Conservation (phyloP, 2,797 vertebrate genomes). For the Platyrinchus mystaceus region DNA sequence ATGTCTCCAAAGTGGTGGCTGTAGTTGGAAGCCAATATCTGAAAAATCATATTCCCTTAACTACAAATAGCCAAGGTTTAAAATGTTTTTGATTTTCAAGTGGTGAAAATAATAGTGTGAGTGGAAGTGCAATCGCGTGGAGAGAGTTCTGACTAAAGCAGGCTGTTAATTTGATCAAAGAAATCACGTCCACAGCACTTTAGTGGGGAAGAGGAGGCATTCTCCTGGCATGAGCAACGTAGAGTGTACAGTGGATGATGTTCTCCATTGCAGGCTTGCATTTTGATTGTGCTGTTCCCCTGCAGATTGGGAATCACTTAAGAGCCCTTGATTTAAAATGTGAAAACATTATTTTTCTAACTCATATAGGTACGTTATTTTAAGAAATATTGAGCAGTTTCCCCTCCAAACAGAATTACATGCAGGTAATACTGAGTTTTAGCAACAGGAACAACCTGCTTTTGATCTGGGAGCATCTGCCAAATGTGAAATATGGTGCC, state of each 20-base stretch:
- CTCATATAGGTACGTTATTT: background rate
- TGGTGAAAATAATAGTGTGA: background rate
- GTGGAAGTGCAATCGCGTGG: accelerated
- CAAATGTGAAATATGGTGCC: background rate
- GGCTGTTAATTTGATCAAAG: background rate
- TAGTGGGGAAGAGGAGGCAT: background rate
- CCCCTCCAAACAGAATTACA: background rate
- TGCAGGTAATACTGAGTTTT: background rate
- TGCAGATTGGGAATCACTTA: background rate
- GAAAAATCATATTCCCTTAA: background rate
- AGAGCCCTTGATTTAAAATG: background rate
- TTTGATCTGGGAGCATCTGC: background rate
- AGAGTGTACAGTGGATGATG: background rate
- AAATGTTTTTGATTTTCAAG: background rate
- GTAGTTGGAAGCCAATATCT: background rate
- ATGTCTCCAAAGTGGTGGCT: background rate
- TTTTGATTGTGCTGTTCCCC: background rate
- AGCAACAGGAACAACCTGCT: background rate
- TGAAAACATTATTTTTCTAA: background rate
- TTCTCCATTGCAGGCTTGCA: background rate
- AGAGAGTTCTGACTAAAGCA: background rate
- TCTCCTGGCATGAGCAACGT: background rate
- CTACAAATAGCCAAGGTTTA: background rate
- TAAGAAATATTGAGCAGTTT: background rate
- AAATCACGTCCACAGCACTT: background rate